These are phyloP conservation scores for Rhabdornis inornatus DNA, from an alignment of 2,113 vertebrate genomes.

Conservation along the genomic window DNA sequence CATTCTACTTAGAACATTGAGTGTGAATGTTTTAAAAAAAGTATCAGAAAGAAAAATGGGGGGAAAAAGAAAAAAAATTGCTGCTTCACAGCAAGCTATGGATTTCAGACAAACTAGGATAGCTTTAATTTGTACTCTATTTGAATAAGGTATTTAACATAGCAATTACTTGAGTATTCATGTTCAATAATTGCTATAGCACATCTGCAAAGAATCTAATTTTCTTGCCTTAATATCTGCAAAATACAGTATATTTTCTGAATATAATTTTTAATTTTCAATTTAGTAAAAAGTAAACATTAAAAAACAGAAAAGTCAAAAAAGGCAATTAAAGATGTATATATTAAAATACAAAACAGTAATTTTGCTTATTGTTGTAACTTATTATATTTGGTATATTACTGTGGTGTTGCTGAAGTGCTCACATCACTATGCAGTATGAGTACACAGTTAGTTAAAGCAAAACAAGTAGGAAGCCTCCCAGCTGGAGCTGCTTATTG, in stretches of 20 bases:
- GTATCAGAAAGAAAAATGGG: not conserved
- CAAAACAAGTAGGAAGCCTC: not conserved
- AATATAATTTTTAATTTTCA: not conserved
- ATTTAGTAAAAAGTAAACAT: constrained; percentile 22
- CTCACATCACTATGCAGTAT: not conserved
- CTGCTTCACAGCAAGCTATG: not conserved
- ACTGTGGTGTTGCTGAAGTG: not conserved
- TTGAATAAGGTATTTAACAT: constrained; percentile 60
- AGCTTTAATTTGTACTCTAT: constrained; percentile 41
- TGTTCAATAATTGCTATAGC: constrained; percentile 54
- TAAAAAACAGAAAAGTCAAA: not conserved
- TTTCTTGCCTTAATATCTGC: constrained; percentile 9
- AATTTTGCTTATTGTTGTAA: constrained; percentile 9
- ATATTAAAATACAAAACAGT: not conserved
- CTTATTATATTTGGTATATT: not conserved
- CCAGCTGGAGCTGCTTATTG: not conserved
- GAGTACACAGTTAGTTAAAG: not conserved
- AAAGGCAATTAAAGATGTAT: not conserved
- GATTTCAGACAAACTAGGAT: not conserved
- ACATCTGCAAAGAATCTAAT: constrained; percentile 56
- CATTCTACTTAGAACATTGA: not conserved
- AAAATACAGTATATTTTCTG: not conserved
- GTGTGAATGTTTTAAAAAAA: not conserved
- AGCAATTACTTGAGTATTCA: constrained; percentile 58
- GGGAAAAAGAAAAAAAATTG: not conserved